Evolutionary conservation across 2,113 vertebrate genomes (phyloP), one percentile per base, ranked within the genome.

Genomic region (Columbina picui): DNA sequence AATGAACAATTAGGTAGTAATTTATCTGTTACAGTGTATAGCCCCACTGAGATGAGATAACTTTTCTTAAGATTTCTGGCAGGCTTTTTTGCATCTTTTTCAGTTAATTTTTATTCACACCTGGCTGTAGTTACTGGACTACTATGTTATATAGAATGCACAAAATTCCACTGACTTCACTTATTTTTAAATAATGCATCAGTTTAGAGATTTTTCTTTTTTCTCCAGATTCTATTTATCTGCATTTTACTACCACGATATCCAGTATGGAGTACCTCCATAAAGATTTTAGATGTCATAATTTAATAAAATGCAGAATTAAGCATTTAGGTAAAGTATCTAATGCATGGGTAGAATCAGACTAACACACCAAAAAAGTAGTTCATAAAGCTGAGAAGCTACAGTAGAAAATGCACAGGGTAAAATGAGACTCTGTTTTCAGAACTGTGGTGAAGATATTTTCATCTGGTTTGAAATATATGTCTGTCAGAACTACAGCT

Each of bases 1-100:
- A 91, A 87, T 74, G 90, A 94, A 86, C 0, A 10, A 88, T 90
- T 86, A 94, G 38, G 68, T 32, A 83, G 88, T 83, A 85, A 92
- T 96, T 83, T 81, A 53, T 86, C 88, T 93, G 50, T 55, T 80
- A 21, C 11, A 61, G n/a, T 43, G 45, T 57, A 69, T 17, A 69
- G 22, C 15, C 80, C 19, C 55, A 85, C 65, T 73, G 78, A 93
- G 83, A 87, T 38, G 11, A 79, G 50, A 71, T 17, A 86, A 83
- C 45, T 91, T 90, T 90, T 80, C 67, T 86, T 55, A 61, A 76
- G 36, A 88, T 70, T 83, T 93, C 34, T 93, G 73, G 15, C n/a
- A 91, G 70, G 13, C 10, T 3, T 73, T 77, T 90, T 21, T 7
- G 12, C 7, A 39, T 70, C 71, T 65, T 80, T 76, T 20, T 79